Percentiles rank a stretch among this genome's conserved stretches.
Conservation (phyloP, 2,888 invertebrate genomes). For the Plagodis dolabraria region DNA sequence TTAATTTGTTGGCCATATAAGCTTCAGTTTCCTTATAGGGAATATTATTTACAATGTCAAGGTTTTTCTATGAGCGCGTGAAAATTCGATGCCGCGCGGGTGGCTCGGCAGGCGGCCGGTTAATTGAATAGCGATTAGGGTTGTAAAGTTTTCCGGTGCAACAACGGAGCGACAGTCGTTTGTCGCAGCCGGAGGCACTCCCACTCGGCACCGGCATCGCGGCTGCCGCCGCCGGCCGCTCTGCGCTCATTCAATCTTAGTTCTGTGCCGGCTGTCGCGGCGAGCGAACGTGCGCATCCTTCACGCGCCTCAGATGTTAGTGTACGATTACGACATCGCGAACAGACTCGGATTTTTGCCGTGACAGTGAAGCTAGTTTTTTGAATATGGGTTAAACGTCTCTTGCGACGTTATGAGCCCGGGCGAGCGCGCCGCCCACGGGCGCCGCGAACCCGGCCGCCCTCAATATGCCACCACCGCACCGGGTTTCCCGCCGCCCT, state of each 20-base stretch:
- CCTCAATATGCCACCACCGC: constrained; percentile 79
- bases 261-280: constrained; percentile 77
- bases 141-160: constrained; percentile 81
- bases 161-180: constrained; percentile 61
- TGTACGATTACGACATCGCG: constrained; percentile 82
- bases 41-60: constrained; percentile 10
- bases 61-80: constrained; percentile 42
- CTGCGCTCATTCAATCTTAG: constrained; percentile 79
- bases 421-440: constrained; percentile 83
- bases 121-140: constrained; percentile 80
- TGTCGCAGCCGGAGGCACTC: constrained; percentile 70
- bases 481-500: constrained; percentile 81
- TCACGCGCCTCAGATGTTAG: constrained; percentile 77
- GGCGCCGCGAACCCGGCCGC: constrained; percentile 83
- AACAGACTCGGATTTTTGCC: constrained; percentile 72
- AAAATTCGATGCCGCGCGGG: too few relatives aligned
- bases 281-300: constrained; percentile 69
- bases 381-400: constrained; percentile 91
- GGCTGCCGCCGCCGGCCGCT: constrained; percentile 69
- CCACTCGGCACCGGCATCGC: constrained; percentile 66
- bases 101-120: constrained; percentile 50
- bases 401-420: constrained; percentile 75
- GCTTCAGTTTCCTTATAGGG: too few relatives aligned
- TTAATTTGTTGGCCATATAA: too few relatives aligned
- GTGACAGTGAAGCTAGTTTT: constrained; percentile 77